Base-by-base conservation (phyloP, 64 coral and sea anemone genomes). In the Montipora capricornis region DNA sequence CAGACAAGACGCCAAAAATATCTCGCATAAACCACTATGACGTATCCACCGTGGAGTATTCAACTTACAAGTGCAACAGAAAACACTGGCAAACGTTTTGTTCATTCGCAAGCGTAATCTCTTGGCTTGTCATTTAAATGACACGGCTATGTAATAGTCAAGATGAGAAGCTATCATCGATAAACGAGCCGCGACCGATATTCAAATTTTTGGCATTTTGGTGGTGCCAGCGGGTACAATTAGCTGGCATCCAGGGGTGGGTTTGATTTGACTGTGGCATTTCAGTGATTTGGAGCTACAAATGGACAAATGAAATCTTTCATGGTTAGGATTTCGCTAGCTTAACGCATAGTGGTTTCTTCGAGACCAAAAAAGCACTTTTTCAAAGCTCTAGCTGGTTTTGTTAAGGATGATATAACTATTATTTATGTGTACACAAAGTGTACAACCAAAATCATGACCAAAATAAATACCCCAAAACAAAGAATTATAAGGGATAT, bases 151-250 rank as follows among this genome's bases (percentile, higher is more conserved):
- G 24, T 84, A 68, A 84, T 69, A 29, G 62, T 49, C 46, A 47
- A 37, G 59, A 84, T 49, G 61, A 11, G 47, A 69, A 61, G 6
- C 45, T 61, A 84, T 84, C 10, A 68, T 37, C 49, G 81, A 84
- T 68, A 69, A 47, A 84, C 62, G 82, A 68, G 67, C 62, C 17
- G 13, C 49, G n/a, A 48, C 44, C 62, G 44, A 84, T 84, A 84
- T 84, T 84, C 44, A 84, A 84, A 84, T 84, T 84, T 84, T 48
- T 84, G 82, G 37, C 82, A 68, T 68, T 84, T 69, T 20, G 20
- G 0, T 47, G 20, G 5, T 14, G 44, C 82, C 82, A 17, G 61
- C 82, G 17, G 61, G 61, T 57, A 68, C 44, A 68, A 84, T 84
- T 45, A 68, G 53, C 13, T 44, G 44, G 44, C 29, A 83, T 45